Evolutionary conservation across 2,797 vertebrate genomes (phyloP).

Genomic region (Miichthys miiuy): DNA sequence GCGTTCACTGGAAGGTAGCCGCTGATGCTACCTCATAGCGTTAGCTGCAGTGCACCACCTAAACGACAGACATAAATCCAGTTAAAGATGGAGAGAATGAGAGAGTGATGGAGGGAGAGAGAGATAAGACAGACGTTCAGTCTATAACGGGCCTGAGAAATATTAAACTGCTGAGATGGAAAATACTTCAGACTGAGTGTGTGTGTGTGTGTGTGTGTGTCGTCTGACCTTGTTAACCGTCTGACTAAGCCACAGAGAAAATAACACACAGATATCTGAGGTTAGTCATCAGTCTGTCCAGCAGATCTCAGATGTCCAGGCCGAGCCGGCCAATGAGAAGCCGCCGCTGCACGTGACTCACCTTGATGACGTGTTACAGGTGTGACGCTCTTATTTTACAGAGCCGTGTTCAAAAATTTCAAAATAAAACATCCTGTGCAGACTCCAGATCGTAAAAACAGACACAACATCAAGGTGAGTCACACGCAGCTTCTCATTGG

Average conservation of each 20-base stretch:
- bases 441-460: no score
- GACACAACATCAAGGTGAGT: no score
- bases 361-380: background rate
- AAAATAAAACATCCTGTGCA: no score
- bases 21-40: no score
- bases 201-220: conserved; percentile 14
- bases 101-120: conserved; percentile 1
- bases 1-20: no score
- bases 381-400: background rate
- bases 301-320: background rate
- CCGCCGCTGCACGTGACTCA: background rate
- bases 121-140: conserved; percentile 9
- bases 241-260: conserved; percentile 9
- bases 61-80: background rate
- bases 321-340: background rate
- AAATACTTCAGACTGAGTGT: conserved; percentile 63
- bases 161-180: conserved; percentile 64
- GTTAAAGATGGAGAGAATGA: background rate
- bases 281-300: conserved; percentile 9
- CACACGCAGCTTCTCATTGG: no score
- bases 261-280: background rate
- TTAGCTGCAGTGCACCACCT: background rate
- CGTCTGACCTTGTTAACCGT: conserved; percentile 46
- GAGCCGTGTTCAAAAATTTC: no score
- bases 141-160: conserved; percentile 76